phyloP scores from a whole-genome alignment of 2,888 invertebrate species.

The Abrostola tripartita region DNA sequence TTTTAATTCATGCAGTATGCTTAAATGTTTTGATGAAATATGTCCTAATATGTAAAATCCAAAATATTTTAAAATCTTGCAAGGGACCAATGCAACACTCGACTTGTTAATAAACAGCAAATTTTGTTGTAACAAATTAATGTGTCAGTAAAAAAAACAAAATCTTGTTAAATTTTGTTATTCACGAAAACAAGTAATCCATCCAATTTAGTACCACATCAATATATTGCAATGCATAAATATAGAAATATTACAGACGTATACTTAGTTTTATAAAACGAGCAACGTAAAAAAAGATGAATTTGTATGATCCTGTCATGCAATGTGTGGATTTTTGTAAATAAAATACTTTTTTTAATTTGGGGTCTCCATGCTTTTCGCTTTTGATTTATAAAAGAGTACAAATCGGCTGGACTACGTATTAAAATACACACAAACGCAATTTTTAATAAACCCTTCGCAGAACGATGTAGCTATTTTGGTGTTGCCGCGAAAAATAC shows the following conservation, averaged over 20 bases:
- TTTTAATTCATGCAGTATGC: conserved; percentile 1
- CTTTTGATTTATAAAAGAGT: conserved; percentile 12
- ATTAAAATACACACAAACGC: conserved; percentile 63
- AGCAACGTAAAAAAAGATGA: background rate
- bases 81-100: conserved; percentile 32
- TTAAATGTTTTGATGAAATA: conserved; percentile 2
- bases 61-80: conserved; percentile 1
- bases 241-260: background rate
- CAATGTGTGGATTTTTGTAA: conserved; percentile 8
- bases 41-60: background rate
- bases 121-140: conserved; percentile 15
- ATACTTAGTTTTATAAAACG: no score
- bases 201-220: conserved; percentile 68
- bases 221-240: conserved; percentile 1
- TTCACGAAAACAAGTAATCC: conserved; percentile 67
- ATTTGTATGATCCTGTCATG: conserved; percentile 26
- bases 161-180: conserved; percentile 63
- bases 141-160: conserved; percentile 43
- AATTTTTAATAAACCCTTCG: conserved; percentile 43
- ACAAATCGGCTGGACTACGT: conserved; percentile 74
- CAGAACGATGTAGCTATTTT: conserved; percentile 40
- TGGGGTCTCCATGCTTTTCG: conserved; percentile 33
- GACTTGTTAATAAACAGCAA: conserved; percentile 33
- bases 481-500: conserved; percentile 27
- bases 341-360: background rate